Base-by-base conservation (phyloP, 1,140 invertebrate species). In the Pristionchus pacificus region DNA sequence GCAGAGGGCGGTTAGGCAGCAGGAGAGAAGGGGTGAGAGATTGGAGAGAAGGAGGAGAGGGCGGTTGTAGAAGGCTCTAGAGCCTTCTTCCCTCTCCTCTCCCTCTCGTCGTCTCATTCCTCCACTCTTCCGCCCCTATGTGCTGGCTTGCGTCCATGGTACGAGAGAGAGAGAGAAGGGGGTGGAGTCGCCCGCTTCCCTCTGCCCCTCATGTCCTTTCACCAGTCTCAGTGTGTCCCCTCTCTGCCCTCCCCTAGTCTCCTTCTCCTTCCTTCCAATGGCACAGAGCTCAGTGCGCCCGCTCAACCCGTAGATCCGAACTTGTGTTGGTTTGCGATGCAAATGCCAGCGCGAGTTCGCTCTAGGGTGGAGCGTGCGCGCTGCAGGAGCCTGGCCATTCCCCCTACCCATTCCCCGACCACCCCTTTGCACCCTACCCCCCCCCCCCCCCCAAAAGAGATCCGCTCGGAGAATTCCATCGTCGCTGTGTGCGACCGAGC, bases 221-320 rank as follows among this genome's bases (percentile, higher is more conserved):
- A 19, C 6, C 38, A 19, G 38, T 49, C 38, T 19, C 38, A 6
- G 19, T 49, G 6, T 10, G 38, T 49, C 6, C 6, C 38, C 38
- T 10, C 38, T 49, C 38, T 49, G 6, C 38, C 19, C 19, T 49
- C 38, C 38, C 19, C 38, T 19, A 19, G 6, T 6, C 38, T 19
- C 38, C 38, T 6, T 49, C 38, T 49, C 38, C 38, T 49, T 49
- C 38, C 38, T 49, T 49, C 38, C 19, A 10, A 10, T 19, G 6
- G 6, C 38, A 10, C 38, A 6, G 6, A 6, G 6, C 19, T 49
- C 38, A 6, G 6, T 6, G 33, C 65, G 65, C 32, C 29, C 78
- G 71, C 60, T 80, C 77, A 79, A 79, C 77, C 77, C 77, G 77
- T 79, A 79, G 77, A 79, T 79, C 77, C 77, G 77, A 79, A 79